Conservation (phyloP, 1,140 invertebrate genomes). For the Lerema accius region DNA sequence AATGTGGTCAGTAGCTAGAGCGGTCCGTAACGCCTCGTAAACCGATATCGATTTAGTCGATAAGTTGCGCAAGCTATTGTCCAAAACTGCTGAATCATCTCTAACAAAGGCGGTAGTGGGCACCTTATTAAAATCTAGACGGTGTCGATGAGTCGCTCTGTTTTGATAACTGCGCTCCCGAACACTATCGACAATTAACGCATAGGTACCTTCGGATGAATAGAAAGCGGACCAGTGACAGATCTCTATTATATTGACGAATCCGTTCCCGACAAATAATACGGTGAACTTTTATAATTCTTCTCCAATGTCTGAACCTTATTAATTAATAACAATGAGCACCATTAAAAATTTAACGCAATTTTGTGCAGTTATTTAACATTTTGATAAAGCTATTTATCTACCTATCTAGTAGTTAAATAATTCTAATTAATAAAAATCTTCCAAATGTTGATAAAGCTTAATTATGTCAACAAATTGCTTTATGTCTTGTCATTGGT, state of each 20-base stretch:
- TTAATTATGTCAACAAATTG: no score
- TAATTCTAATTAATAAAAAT: no score
- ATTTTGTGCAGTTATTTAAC: neutral
- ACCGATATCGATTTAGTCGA: slow-evolving; percentile 80
- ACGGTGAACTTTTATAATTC: slow-evolving; percentile 13
- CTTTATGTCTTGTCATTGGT: no score
- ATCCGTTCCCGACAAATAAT: slow-evolving; percentile 20
- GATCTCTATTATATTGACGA: slow-evolving; percentile 44
- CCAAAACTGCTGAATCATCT: slow-evolving; percentile 68
- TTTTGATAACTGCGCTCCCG: slow-evolving; percentile 74
- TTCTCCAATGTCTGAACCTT: slow-evolving; percentile 3
- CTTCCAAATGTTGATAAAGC: no score
- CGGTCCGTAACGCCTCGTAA: slow-evolving; percentile 77
- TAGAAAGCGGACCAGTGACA: slow-evolving; percentile 60
- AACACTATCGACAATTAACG: slow-evolving; percentile 61
- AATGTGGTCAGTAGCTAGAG: slow-evolving; percentile 78
- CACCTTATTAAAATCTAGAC: slow-evolving; percentile 81
- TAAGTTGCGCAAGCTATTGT: slow-evolving; percentile 81
- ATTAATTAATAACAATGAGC: neutral
- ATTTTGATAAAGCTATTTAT: no score
- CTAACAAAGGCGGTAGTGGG: slow-evolving; percentile 80
- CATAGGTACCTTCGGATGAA: slow-evolving; percentile 43
- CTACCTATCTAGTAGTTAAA: no score
- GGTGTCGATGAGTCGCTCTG: slow-evolving; percentile 73
- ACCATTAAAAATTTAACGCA: neutral